phyloP scores from a whole-genome alignment of 2,113 vertebrate species.

The Leucosticte australis region DNA sequence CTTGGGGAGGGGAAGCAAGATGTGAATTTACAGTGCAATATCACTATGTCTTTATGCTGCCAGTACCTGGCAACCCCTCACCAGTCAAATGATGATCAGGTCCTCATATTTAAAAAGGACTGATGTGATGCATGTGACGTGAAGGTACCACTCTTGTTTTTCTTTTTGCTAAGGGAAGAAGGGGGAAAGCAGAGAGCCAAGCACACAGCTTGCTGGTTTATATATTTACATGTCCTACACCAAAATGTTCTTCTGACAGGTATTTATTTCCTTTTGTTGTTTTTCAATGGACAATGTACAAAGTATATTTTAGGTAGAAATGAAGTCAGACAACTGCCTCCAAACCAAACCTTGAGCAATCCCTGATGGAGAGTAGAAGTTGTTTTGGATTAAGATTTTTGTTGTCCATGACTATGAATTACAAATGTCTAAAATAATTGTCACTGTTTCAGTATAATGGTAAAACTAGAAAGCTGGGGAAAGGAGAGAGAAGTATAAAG shows the following conservation, averaged over 20 bases:
- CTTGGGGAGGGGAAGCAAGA: neutral
- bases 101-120: neutral
- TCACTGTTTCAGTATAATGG: neutral
- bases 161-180: neutral
- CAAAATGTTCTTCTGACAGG: neutral
- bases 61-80: neutral
- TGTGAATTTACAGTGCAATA: neutral
- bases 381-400: neutral
- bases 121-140: neutral
- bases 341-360: neutral
- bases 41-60: neutral
- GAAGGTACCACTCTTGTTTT: neutral
- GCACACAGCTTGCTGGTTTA: neutral
- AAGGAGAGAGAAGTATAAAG: neutral
- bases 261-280: neutral
- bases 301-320: neutral
- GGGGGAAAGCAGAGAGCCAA: neutral
- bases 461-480: neutral
- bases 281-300: neutral
- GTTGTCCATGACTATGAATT: neutral
- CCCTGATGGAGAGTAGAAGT: neutral
- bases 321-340: neutral
- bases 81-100: neutral
- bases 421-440: neutral
- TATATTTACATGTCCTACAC: neutral